Conservation (phyloP, 2,113 vertebrate species). For the Redunca redunca region DNA sequence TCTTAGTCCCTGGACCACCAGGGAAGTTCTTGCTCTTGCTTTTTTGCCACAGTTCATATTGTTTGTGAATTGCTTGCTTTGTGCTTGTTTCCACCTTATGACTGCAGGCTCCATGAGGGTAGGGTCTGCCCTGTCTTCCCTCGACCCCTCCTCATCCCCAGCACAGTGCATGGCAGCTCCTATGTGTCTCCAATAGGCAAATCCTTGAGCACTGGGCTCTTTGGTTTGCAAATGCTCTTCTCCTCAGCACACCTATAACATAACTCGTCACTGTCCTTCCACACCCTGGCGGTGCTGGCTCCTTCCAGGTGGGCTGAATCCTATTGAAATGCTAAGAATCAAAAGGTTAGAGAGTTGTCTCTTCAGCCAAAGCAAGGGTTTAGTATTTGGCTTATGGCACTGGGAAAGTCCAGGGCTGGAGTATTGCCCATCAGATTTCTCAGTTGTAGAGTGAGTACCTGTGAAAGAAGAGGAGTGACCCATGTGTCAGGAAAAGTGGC, state of each 20-base stretch:
- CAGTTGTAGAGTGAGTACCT: neutral
- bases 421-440: neutral
- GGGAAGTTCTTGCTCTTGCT: neutral
- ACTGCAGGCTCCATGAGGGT: neutral
- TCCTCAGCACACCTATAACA: neutral
- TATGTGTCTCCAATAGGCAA: neutral
- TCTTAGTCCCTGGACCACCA: neutral
- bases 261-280: neutral
- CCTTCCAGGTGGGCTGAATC: neutral
- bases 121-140: neutral
- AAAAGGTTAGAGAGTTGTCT: neutral
- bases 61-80: neutral
- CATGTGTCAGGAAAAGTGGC: neutral
- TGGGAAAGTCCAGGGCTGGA: neutral
- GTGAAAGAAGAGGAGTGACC: neutral
- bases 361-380: neutral
- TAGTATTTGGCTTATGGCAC: neutral
- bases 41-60: rapidly evolving
- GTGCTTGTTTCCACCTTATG: neutral
- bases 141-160: too few species aligned
- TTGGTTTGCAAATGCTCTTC: neutral
- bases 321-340: neutral
- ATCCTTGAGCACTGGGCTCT: neutral
- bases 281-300: neutral
- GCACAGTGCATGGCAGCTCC: rapidly evolving